phyloP scores from a whole-genome alignment of 2,888 invertebrate genomes.

The Tinea semifulvella region DNA sequence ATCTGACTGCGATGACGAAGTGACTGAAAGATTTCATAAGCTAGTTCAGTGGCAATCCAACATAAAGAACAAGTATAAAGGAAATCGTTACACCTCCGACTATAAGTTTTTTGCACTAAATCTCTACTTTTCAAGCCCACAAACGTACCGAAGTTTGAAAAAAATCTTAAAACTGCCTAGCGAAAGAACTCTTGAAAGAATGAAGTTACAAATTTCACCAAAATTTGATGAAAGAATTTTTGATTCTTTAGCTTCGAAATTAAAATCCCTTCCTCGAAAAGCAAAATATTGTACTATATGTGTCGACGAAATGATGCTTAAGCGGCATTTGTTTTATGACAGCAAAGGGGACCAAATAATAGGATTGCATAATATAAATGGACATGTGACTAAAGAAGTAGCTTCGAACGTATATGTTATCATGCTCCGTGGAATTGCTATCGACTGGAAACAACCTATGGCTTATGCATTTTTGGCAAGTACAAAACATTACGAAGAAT shows the following conservation, averaged over 20 bases:
- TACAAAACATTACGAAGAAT: slow-evolving; percentile 20
- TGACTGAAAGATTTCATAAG: slow-evolving; percentile 19
- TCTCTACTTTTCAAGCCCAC: slow-evolving; percentile 23
- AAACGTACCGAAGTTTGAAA: slow-evolving; percentile 22
- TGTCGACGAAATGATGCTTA: slow-evolving; percentile 24
- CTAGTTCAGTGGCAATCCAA: slow-evolving; percentile 23
- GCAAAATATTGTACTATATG: slow-evolving; percentile 23
- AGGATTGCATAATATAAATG: slow-evolving; percentile 25
- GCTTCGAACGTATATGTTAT: slow-evolving; percentile 18
- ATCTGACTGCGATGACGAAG: not conserved
- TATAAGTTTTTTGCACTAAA: slow-evolving; percentile 20
- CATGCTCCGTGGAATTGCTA: slow-evolving; percentile 22
- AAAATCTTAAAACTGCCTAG: slow-evolving; percentile 22
- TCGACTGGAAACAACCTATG: slow-evolving; percentile 24
- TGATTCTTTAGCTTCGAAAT: slow-evolving; percentile 16
- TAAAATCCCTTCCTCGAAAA: slow-evolving; percentile 18
- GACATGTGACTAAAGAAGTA: slow-evolving; percentile 17
- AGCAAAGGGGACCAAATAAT: slow-evolving; percentile 22
- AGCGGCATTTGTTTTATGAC: slow-evolving; percentile 22
- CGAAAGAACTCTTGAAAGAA: slow-evolving; percentile 18
- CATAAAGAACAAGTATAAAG: slow-evolving; percentile 21
- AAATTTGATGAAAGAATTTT: slow-evolving; percentile 20
- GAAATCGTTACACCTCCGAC: slow-evolving; percentile 20
- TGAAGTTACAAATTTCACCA: slow-evolving; percentile 16
- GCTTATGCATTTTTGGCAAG: slow-evolving; percentile 22